phyloP scores from a whole-genome alignment of 2,797 vertebrate genomes.

The Distichodus sexfasciatus region DNA sequence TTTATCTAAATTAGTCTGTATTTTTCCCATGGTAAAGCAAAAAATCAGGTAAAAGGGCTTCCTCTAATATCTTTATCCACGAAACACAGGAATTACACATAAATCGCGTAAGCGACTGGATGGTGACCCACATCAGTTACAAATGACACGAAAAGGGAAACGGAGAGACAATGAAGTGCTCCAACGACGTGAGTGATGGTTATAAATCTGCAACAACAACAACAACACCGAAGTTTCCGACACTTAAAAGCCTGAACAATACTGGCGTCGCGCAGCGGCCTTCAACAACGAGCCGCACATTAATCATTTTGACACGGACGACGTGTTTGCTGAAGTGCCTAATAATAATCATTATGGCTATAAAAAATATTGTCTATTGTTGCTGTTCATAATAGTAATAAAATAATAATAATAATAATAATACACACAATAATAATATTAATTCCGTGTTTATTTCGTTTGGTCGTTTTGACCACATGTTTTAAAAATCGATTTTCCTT shows the following conservation, averaged over 20 bases:
- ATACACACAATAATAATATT: no score
- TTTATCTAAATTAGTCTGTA: no score
- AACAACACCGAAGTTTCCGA: constrained; percentile 47
- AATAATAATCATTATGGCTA: background rate
- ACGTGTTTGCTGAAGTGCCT: background rate
- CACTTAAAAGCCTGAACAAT: constrained; percentile 47
- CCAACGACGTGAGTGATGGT: constrained; percentile 64
- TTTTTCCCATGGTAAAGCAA: no score
- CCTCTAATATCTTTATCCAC: no score
- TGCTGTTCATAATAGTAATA: background rate
- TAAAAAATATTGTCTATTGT: no score
- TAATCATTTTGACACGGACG: constrained; percentile 26
- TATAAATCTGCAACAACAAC: constrained; percentile 65
- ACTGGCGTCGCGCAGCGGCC: constrained; percentile 39
- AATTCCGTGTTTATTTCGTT: no score
- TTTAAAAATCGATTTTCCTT: no score
- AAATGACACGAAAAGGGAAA: constrained; percentile 59
- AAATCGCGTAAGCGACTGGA: constrained; percentile 38
- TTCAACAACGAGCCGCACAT: constrained; percentile 28
- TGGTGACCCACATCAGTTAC: constrained; percentile 51
- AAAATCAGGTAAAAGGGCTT: no score
- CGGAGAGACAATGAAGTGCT: constrained; percentile 64
- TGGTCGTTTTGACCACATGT: no score
- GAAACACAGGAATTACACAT: no score
- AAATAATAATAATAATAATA: background rate